These are phyloP conservation scores for Pollenia labialis DNA, from an alignment of 2,888 invertebrate species.

Conservation along the genomic window DNA sequence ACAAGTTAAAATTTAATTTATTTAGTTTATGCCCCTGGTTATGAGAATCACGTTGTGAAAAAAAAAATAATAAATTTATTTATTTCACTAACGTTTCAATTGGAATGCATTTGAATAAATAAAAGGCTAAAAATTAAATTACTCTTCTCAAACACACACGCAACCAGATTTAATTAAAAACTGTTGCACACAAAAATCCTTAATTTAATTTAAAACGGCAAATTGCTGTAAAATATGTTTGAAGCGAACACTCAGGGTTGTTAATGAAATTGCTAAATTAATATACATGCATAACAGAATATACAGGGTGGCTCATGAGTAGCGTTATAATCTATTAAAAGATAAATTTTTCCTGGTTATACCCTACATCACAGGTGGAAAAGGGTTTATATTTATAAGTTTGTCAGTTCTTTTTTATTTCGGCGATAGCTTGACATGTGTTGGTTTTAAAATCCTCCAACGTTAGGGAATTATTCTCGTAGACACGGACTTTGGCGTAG, in stretches of 20 bases:
- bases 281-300: neutral
- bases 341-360: no score
- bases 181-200: slow-evolving; percentile 12
- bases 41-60: slow-evolving; percentile 23
- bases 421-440: no score
- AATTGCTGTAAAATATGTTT: slow-evolving; percentile 16
- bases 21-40: slow-evolving; percentile 22
- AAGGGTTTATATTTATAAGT: no score
- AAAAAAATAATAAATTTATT: neutral
- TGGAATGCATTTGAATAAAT: slow-evolving; percentile 14
- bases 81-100: slow-evolving; percentile 21
- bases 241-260: neutral
- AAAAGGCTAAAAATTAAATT: slow-evolving; percentile 27
- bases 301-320: no score
- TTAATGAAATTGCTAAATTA: slow-evolving; percentile 44
- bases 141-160: neutral
- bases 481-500: no score
- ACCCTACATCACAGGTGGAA: no score
- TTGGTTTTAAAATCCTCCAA: no score
- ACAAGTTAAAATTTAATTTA: slow-evolving; percentile 50
- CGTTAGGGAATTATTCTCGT: no score
- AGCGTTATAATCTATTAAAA: no score
- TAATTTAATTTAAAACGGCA: slow-evolving; percentile 39
- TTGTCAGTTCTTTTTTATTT: no score
- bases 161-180: neutral